A percentile compares a stretch with the other conserved stretches of the same genome.
These are phyloP conservation scores for Heliconius sara DNA, from an alignment of 2,888 invertebrate genomes.

Conservation along the genomic window DNA sequence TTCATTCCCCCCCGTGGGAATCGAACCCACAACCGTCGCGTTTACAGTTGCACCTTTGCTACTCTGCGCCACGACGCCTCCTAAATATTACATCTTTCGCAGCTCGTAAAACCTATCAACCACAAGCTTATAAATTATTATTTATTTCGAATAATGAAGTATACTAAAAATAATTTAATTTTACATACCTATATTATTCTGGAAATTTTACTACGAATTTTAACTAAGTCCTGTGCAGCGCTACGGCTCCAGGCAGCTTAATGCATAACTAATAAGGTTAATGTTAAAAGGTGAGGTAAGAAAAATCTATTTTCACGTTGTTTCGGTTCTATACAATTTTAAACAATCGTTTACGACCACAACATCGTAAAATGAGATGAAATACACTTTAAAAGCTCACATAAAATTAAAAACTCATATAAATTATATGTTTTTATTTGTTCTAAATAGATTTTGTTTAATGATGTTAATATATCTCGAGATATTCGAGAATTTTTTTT, in stretches of 20 bases:
- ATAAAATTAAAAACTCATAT: constrained; percentile 22
- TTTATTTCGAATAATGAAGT: too few relatives aligned
- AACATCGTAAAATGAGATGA: constrained; percentile 22
- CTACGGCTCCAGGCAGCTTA: neutral
- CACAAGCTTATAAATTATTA: too few relatives aligned
- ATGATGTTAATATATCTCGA: neutral
- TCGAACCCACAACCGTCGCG: too few relatives aligned
- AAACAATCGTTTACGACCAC: constrained; percentile 19
- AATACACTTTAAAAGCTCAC: constrained; percentile 15
- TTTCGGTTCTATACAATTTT: neutral
- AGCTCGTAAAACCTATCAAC: too few relatives aligned
- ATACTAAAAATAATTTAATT: too few relatives aligned
- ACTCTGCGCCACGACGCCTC: too few relatives aligned
- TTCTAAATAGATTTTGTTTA: neutral
- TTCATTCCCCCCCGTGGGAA: too few relatives aligned
- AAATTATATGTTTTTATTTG: constrained; percentile 17
- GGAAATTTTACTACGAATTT: neutral
- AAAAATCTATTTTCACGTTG: constrained; percentile 11
- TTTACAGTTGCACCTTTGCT: too few relatives aligned
- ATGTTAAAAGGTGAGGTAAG: constrained; percentile 12
- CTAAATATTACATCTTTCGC: too few relatives aligned
- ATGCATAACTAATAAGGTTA: neutral
- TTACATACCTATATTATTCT: too few relatives aligned
- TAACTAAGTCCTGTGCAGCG: neutral
- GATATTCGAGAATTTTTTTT: neutral